Evolutionary conservation across 2,888 invertebrate species (phyloP), one percentile per base, ranked within the genome.

Genomic region (Ophioninae sp.): DNA sequence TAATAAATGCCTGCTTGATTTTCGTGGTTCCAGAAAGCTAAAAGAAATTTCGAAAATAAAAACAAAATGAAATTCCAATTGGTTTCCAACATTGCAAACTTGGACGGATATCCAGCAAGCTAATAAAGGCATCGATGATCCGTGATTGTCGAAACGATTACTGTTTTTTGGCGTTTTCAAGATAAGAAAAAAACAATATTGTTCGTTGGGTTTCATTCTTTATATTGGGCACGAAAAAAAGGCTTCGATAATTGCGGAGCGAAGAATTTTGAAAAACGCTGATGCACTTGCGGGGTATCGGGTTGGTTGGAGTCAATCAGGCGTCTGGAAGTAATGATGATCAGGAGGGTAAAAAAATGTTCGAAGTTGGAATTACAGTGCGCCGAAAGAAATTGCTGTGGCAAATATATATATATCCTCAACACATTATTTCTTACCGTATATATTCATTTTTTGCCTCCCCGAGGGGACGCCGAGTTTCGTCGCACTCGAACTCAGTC

Each of bases 401-500:
- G 50, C 50, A 10, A 10, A 0, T 50, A 10, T 50, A 0, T 50
- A 0, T 50, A 10, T 50, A 10, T 50, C 44, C 10, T 13, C 3
- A 13, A 17, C 50, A 17, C 3, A 6, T 10, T 17, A 50, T 50
- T 50, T 50, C 50, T 50, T 13, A 50, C 50, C 21, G 59, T 59
- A 59, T 21, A 59, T 8, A 59, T 59, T 17, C 10, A 50, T 73
- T 44, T 62, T 23, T 73, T 62, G n/a, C 57, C 39, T 44, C 6
- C 23, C 8, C 20, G 37, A 64, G 50, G 37, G 37, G 37, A 61
- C 41, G 50, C 20, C 13, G 37, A 37, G 68, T 75, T 61, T 75
- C 75, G 57, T 62, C 75, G 62, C 80, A 75, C 80, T 76, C 69
- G 69, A 64, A n/a, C 68, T 62, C 39, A 67, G 67, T 56, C 67